Conservation (phyloP, 2,888 invertebrate species). For the Diloba caeruleocephala region DNA sequence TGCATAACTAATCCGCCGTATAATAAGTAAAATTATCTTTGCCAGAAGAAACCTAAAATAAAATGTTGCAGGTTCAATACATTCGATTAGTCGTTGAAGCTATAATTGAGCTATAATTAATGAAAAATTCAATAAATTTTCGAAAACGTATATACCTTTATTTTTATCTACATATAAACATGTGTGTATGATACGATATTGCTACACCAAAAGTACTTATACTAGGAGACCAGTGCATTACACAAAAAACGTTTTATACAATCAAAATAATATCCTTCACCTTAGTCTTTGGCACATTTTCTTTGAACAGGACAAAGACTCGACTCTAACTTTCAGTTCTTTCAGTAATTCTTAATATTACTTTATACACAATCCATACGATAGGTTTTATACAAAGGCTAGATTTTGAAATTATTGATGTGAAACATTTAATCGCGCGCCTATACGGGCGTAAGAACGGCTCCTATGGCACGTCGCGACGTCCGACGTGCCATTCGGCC, state of each 20-base stretch:
- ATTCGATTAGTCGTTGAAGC: too few relatives aligned
- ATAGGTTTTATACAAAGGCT: slow-evolving; percentile 44
- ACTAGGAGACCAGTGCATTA: slow-evolving; percentile 86
- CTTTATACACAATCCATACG: slow-evolving; percentile 65
- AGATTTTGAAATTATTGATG: slow-evolving; percentile 14
- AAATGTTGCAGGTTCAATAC: too few relatives aligned
- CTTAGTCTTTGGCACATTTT: slow-evolving; percentile 88
- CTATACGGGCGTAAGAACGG: too few relatives aligned
- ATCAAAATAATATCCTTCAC: slow-evolving; percentile 72
- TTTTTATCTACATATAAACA: slow-evolving; percentile 88
- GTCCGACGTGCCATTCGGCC: too few relatives aligned
- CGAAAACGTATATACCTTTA: slow-evolving; percentile 84
- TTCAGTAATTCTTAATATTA: slow-evolving; percentile 71
- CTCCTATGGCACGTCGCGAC: too few relatives aligned
- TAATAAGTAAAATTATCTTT: too few relatives aligned
- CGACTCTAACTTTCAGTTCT: slow-evolving; percentile 81
- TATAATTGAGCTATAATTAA: too few relatives aligned
- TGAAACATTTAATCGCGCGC: too few relatives aligned
- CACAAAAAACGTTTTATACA: slow-evolving; percentile 73
- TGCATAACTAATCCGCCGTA: too few relatives aligned
- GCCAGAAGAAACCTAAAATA: too few relatives aligned
- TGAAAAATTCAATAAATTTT: slow-evolving; percentile 48
- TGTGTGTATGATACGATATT: slow-evolving; percentile 80
- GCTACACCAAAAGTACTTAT: slow-evolving; percentile 79
- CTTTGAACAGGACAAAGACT: slow-evolving; percentile 88